Conservation (phyloP, 2,113 vertebrate species). For the Hucho hucho region DNA sequence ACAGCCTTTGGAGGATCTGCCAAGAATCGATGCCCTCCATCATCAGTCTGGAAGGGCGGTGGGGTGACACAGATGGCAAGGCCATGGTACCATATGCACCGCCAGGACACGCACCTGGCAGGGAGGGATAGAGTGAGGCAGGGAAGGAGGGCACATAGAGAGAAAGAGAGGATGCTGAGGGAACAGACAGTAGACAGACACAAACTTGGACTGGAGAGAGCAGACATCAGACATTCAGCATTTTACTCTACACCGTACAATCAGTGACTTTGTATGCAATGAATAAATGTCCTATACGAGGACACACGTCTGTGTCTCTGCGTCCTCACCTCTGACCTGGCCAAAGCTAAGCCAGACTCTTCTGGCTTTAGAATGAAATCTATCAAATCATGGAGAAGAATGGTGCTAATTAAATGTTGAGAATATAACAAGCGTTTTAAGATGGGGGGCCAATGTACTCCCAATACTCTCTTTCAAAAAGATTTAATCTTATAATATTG, state of each 20-base stretch:
- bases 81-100: not conserved
- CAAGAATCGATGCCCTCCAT: not conserved
- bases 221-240: not conserved
- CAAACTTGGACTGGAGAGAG: not conserved
- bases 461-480: too few relatives aligned
- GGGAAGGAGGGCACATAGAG: not conserved
- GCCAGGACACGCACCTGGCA: not conserved
- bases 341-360: not conserved
- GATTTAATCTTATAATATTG: too few relatives aligned
- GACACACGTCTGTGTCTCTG: not conserved
- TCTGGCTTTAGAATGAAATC: not conserved
- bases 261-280: not conserved
- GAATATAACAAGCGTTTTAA: not conserved
- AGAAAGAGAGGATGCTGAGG: not conserved
- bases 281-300: not conserved
- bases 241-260: not conserved
- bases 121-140: not conserved
- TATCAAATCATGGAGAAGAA: not conserved
- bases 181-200: not conserved
- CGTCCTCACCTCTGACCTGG: not conserved
- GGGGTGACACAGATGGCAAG: not conserved
- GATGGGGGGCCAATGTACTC: not conserved
- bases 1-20: conserved; percentile 6
- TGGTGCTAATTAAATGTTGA: not conserved
- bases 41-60: not conserved